Percentiles rank a stretch among this genome's conserved stretches.
phyloP scores from a whole-genome alignment of 2,113 vertebrate genomes.

The Genyomyrus donnyi region DNA sequence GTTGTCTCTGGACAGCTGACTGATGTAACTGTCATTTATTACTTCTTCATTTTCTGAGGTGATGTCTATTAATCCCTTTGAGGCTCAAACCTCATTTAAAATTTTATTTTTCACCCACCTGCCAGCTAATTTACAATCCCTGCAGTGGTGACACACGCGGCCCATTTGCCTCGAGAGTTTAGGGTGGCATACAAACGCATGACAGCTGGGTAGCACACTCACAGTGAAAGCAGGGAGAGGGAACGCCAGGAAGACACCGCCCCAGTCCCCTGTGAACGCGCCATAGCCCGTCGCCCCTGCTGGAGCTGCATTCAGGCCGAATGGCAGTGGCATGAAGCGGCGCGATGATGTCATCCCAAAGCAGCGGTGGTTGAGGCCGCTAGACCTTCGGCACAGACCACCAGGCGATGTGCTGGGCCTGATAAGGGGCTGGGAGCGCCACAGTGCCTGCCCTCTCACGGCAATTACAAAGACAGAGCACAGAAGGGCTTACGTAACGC shows the following conservation, averaged over 20 bases:
- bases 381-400: not conserved
- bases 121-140: not conserved
- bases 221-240: not conserved
- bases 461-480: slow-evolving; percentile 42
- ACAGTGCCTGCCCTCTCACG: slow-evolving; percentile 43
- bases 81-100: not conserved
- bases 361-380: not conserved
- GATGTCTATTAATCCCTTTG: not conserved
- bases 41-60: not conserved
- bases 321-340: not conserved
- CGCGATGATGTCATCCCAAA: not conserved
- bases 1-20: not conserved
- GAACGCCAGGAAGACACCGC: not conserved
- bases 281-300: not conserved
- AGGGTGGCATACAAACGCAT: not conserved
- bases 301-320: not conserved
- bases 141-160: not conserved
- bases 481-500: slow-evolving; percentile 40
- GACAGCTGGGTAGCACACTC: not conserved
- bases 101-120: not conserved
- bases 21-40: not conserved
- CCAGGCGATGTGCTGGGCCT: slow-evolving; percentile 30
- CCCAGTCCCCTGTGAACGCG: not conserved
- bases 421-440: slow-evolving; percentile 44
- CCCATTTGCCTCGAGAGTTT: not conserved